Evolutionary conservation across 2,888 invertebrate species (phyloP), one percentile per base, ranked within the genome.

Genomic region (Agrilus mali): DNA sequence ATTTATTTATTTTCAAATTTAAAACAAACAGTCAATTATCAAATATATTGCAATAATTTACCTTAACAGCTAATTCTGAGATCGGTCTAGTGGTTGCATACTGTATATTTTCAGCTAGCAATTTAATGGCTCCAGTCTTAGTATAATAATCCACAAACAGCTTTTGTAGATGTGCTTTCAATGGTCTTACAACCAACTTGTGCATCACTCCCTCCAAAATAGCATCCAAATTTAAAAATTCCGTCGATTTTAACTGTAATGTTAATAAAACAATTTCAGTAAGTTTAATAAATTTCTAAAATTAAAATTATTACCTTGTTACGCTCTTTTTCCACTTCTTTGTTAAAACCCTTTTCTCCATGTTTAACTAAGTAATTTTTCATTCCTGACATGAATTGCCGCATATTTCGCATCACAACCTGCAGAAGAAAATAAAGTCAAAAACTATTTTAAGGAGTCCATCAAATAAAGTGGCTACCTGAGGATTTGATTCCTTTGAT

Each of bases 361-460:
- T 94, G 92, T 59, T 94, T 94, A 31, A 95, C 88, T 47, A 96
- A 73, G 66, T 95, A 97, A 67, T 97, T 97, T 67, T 96, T 96
- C 83, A 97, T 95, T 43, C 95, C 96, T 13, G 89, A 94, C 89
- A 96, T 94, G 63, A 96, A 97, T 65, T 95, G 94, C 1, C 95
- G 77, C 73, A 94, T 87, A 59, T 88, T 88, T 47, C 87, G 74
- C 87, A 88, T 87, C 50, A 86, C 86, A 44, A 89, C 75, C 73
- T 73, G 53, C 33, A 27, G 60, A 60, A 47, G 42, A 22, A 37
- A 22, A 44, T 33, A 34, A 47, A 22, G 15, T 4, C 12, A 4
- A 10, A 33, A 1, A 40, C n/a, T 42, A 10, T 16, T 16, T 13
- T 13, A 38, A 38, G 1, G 7, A 14, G 38, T n/a, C n/a, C n/a